These are phyloP conservation scores for Tetramorium simillimum DNA, from an alignment of 1,140 invertebrate genomes.

Conservation along the genomic window DNA sequence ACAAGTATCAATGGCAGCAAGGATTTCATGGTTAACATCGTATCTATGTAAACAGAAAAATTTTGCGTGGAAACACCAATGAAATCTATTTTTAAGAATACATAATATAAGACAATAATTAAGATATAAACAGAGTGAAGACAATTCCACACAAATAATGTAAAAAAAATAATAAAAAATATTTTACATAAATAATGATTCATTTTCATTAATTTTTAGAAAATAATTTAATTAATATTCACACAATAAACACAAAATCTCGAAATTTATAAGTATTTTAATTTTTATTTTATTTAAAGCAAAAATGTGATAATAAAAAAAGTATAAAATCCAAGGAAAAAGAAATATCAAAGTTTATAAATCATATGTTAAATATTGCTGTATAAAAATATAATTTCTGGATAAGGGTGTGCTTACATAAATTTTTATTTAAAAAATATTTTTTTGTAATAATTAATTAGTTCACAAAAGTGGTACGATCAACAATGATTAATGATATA, in stretches of 20 bases:
- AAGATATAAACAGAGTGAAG: not conserved
- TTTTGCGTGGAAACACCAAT: not conserved
- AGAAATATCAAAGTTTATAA: not conserved
- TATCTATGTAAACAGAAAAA: not conserved
- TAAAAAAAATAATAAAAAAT: not conserved
- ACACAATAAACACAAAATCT: not conserved
- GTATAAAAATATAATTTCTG: no score
- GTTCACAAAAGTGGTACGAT: not conserved
- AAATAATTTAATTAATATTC: not conserved
- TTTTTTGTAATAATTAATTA: not conserved
- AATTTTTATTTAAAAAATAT: no score
- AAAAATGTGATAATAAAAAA: not conserved
- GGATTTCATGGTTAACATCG: conserved; percentile 37
- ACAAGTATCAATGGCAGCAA: conserved; percentile 43
- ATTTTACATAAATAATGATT: not conserved
- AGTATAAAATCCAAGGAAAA: not conserved
- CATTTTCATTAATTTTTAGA: not conserved
- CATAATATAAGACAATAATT: not conserved
- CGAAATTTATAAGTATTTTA: not conserved
- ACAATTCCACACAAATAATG: not conserved
- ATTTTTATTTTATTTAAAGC: not conserved
- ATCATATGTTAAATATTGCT: not conserved
- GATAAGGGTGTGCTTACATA: no score
- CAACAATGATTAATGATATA: conserved; percentile 26
- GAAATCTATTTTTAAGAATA: not conserved